Conservation (phyloP, 2,797 vertebrate genomes). For the Pseudochromis fuscus region DNA sequence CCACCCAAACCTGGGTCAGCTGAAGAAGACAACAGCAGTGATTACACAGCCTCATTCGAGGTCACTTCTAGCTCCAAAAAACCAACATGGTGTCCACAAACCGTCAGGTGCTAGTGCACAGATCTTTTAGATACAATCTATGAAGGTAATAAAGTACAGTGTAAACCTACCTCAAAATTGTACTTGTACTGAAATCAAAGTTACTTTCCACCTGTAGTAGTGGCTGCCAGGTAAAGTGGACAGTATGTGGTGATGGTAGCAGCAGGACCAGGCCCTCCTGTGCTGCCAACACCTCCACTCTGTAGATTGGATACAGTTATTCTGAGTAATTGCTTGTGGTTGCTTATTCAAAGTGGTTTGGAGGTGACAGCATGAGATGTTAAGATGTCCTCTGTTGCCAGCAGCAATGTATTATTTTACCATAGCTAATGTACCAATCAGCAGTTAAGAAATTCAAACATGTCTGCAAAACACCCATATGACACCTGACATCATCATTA, state of each 20-base stretch:
- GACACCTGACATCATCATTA: slow-evolving; percentile 17
- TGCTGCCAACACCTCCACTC: slow-evolving; percentile 35
- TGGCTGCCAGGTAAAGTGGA: background rate
- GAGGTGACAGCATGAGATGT: slow-evolving; percentile 41
- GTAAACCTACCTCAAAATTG: background rate
- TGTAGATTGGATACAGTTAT: slow-evolving; percentile 59
- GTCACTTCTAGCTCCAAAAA: too few species aligned
- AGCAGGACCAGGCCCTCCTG: slow-evolving; percentile 21
- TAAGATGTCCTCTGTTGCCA: slow-evolving; percentile 40
- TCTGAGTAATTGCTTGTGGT: slow-evolving; percentile 57
- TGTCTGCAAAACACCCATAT: slow-evolving; percentile 34
- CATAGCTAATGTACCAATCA: slow-evolving; percentile 26
- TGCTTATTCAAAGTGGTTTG: slow-evolving; percentile 53
- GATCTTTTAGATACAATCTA: too few species aligned
- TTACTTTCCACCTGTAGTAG: background rate
- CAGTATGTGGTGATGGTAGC: slow-evolving; percentile 1
- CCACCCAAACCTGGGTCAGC: too few species aligned
- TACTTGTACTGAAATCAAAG: background rate
- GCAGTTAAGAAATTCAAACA: slow-evolving; percentile 11
- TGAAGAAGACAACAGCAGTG: too few species aligned
- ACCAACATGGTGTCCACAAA: too few species aligned
- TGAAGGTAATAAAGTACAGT: background rate
- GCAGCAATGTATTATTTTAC: slow-evolving; percentile 32
- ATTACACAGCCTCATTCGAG: too few species aligned
- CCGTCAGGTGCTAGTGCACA: too few species aligned